phyloP scores from a whole-genome alignment of 2,888 invertebrate species.

The Heliconius aoede region DNA sequence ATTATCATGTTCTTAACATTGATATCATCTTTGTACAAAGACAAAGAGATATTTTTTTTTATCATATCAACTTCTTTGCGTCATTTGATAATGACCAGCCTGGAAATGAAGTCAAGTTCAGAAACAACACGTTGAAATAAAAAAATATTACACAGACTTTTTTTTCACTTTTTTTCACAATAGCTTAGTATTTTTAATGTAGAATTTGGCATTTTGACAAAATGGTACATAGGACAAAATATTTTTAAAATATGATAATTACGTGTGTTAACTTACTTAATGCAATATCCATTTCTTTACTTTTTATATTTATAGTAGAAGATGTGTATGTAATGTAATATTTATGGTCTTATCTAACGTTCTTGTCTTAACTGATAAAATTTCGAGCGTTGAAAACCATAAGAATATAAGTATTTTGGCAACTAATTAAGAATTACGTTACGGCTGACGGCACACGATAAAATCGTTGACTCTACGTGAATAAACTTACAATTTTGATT shows the following conservation, averaged over 20 bases:
- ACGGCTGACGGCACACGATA: slow-evolving; percentile 43
- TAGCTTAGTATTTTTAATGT: neutral
- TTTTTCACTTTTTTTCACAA: slow-evolving; percentile 10
- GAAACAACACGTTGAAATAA: slow-evolving; percentile 47
- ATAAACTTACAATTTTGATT: slow-evolving; percentile 36
- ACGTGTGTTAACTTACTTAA: neutral
- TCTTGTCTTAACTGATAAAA: slow-evolving; percentile 40
- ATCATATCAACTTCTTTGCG: slow-evolving; percentile 61
- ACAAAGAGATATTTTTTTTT: slow-evolving; percentile 62
- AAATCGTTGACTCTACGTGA: slow-evolving; percentile 42
- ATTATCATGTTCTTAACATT: slow-evolving; percentile 35
- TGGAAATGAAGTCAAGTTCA: slow-evolving; percentile 65
- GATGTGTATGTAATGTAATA: neutral
- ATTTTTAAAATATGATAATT: neutral
- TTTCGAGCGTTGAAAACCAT: slow-evolving; percentile 37
- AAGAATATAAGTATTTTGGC: slow-evolving; percentile 43
- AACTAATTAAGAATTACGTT: slow-evolving; percentile 47
- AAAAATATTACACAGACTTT: slow-evolving; percentile 27
- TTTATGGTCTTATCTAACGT: slow-evolving; percentile 35
- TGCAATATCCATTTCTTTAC: neutral
- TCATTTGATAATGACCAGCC: slow-evolving; percentile 63
- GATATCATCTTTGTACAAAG: slow-evolving; percentile 55
- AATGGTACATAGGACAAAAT: neutral
- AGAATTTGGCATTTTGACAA: slow-evolving; percentile 14
- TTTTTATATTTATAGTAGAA: neutral